A percentile compares a stretch with the other conserved stretches of the same genome.
Conservation (phyloP, 2,888 invertebrate genomes). For the Drosophila setosimentum region DNA sequence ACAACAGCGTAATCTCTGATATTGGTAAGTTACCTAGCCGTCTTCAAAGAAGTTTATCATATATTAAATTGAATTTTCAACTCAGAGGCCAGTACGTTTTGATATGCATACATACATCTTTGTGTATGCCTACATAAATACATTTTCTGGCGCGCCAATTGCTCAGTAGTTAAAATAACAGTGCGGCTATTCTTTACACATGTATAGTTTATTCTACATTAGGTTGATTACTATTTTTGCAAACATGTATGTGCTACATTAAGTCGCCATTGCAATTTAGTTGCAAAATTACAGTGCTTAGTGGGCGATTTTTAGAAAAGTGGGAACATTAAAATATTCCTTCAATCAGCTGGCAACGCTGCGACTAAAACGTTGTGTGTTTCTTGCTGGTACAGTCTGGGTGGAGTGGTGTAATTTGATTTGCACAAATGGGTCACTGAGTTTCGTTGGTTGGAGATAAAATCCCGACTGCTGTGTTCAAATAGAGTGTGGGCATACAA, state of each 20-base stretch:
- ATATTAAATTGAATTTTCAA: constrained; percentile 80
- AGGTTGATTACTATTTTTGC: background rate
- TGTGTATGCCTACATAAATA: constrained; percentile 7
- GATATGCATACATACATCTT: constrained; percentile 15
- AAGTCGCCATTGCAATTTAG: constrained; percentile 13
- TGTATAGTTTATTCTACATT: too few relatives aligned
- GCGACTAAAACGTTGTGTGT: background rate
- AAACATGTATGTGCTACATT: background rate
- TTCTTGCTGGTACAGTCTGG: constrained; percentile 50
- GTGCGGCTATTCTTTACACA: background rate
- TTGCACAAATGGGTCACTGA: background rate
- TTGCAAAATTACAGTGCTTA: constrained; percentile 23
- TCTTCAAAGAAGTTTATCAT: constrained; percentile 31
- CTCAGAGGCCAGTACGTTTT: constrained; percentile 46
- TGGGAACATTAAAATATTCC: constrained; percentile 41
- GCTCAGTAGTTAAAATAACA: background rate
- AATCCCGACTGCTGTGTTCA: background rate
- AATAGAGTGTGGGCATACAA: background rate
- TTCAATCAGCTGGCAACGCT: constrained; percentile 34
- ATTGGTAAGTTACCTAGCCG: constrained; percentile 37
- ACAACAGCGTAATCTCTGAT: constrained; percentile 32
- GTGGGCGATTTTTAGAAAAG: constrained; percentile 41
- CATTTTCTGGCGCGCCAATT: constrained; percentile 56
- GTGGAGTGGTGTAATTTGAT: background rate
- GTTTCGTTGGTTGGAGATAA: too few relatives aligned